These are phyloP conservation scores for Dasyprocta punctata DNA, from an alignment of 2,113 vertebrate species.

Conservation along the genomic window DNA sequence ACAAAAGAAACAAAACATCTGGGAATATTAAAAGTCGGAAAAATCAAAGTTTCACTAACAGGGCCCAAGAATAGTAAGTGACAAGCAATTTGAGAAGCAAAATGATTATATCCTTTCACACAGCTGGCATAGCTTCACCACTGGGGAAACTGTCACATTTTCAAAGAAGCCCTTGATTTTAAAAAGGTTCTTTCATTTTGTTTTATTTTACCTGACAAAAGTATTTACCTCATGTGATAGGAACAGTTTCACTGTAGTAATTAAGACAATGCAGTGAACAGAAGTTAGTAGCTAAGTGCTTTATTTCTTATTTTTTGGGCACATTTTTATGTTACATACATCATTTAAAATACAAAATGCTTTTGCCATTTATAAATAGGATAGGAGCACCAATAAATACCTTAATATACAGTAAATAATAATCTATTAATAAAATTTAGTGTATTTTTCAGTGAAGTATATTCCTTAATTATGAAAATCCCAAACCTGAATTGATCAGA, in stretches of 20 bases:
- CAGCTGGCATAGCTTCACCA: constrained; percentile 36
- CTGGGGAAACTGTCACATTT: constrained; percentile 63
- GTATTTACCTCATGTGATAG: constrained; percentile 65
- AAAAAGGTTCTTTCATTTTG: constrained; percentile 61
- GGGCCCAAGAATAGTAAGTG: background rate
- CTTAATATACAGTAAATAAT: background rate
- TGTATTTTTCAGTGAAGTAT: background rate
- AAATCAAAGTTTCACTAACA: constrained; percentile 64
- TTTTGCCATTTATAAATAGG: background rate
- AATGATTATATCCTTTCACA: constrained; percentile 70
- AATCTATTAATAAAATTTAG: background rate
- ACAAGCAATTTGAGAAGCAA: constrained; percentile 67
- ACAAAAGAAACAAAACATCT: background rate
- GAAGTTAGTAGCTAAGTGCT: background rate
- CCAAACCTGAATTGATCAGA: background rate
- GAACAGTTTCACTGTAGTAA: constrained; percentile 15
- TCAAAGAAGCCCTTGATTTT: constrained; percentile 72
- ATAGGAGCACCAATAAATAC: background rate
- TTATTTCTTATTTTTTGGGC: constrained; percentile 13
- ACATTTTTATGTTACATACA: background rate
- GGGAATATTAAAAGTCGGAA: constrained; percentile 12
- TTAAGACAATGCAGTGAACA: constrained; percentile 59
- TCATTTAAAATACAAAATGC: background rate
- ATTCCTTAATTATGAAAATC: background rate
- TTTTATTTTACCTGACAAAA: constrained; percentile 74